Percentiles rank a stretch among this genome's conserved stretches.
These are phyloP conservation scores for Drosophila barbarae DNA, from an alignment of 2,888 invertebrate genomes.

Conservation along the genomic window DNA sequence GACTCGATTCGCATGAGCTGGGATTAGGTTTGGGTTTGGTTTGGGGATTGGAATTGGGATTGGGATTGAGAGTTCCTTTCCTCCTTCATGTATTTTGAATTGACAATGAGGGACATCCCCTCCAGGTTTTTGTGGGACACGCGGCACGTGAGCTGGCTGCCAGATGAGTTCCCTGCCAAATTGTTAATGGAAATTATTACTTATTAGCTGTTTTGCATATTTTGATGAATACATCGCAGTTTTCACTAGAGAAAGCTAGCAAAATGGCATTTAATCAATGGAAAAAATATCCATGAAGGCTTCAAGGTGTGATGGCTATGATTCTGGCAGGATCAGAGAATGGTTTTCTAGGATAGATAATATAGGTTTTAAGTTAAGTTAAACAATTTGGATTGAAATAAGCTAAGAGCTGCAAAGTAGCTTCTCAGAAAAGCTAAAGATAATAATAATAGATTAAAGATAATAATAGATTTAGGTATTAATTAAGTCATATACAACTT, in stretches of 20 bases:
- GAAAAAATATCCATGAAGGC: not conserved
- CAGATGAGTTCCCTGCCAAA: slow-evolving; percentile 38
- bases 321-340: not conserved
- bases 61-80: not conserved
- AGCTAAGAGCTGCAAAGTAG: not conserved
- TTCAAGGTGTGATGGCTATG: not conserved
- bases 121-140: not conserved
- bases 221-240: slow-evolving; percentile 5
- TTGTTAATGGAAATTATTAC: slow-evolving; percentile 59
- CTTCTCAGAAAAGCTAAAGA: not conserved
- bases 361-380: not conserved
- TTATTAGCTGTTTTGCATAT: slow-evolving; percentile 59
- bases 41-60: not conserved
- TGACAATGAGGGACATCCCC: slow-evolving; percentile 26
- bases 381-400: not conserved
- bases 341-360: not conserved
- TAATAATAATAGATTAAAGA: not conserved
- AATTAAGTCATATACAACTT: not conserved
- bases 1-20: not conserved
- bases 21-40: not conserved
- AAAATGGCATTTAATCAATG: not conserved
- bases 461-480: not conserved
- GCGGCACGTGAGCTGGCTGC: slow-evolving; percentile 39
- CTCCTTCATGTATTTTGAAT: slow-evolving; percentile 12
- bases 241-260: not conserved